Conservation (phyloP, 1,140 invertebrate species). For the Cydia amplana region DNA sequence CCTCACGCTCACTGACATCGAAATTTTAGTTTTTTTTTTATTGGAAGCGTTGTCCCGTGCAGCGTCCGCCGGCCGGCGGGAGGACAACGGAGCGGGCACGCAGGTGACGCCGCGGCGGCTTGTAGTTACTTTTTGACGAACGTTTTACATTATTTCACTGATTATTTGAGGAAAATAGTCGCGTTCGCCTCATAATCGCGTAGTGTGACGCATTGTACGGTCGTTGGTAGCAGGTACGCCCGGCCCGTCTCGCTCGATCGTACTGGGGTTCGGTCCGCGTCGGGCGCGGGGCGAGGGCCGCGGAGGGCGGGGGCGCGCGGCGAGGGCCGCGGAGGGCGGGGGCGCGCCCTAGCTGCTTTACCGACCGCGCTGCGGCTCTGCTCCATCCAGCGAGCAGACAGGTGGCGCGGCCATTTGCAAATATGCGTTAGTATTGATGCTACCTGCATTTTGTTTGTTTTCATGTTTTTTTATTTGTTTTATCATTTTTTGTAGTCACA, state of each 20-base stretch:
- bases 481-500: background rate
- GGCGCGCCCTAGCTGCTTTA: slow-evolving; percentile 52
- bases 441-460: slow-evolving; percentile 30
- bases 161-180: slow-evolving; percentile 60
- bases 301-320: slow-evolving; percentile 47
- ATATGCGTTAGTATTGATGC: slow-evolving; percentile 29
- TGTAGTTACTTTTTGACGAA: slow-evolving; percentile 46
- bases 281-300: slow-evolving; percentile 46
- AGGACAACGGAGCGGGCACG: slow-evolving; percentile 46
- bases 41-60: slow-evolving; percentile 65
- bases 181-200: slow-evolving; percentile 66
- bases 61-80: slow-evolving; percentile 64
- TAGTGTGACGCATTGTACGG: slow-evolving; percentile 61
- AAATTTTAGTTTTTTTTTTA: slow-evolving; percentile 67
- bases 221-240: slow-evolving; percentile 49
- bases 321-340: slow-evolving; percentile 50
- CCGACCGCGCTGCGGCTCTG: slow-evolving; percentile 22
- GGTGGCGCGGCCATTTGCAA: slow-evolving; percentile 50
- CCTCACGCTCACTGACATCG: slow-evolving; percentile 68
- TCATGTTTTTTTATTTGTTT: slow-evolving; percentile 13
- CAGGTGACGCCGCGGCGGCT: slow-evolving; percentile 50
- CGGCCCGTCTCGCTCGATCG: slow-evolving; percentile 68
- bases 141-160: slow-evolving; percentile 77
- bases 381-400: slow-evolving; percentile 43
- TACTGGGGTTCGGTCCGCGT: slow-evolving; percentile 52